phyloP scores from a whole-genome alignment of 2,113 vertebrate genomes.

The Agelaius phoeniceus region DNA sequence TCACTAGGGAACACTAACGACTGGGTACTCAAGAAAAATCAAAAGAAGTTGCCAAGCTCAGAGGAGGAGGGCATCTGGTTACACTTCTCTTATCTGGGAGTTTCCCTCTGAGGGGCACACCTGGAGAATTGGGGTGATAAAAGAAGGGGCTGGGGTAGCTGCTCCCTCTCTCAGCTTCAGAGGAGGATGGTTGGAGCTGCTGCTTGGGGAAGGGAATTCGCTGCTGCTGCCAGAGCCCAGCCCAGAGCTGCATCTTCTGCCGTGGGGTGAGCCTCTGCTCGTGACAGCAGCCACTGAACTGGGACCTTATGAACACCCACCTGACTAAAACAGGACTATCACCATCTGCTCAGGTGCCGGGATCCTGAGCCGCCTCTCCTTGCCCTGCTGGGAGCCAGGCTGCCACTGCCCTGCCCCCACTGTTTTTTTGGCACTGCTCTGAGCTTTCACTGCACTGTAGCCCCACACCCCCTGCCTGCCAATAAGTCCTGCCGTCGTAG shows the following conservation, averaged over 20 bases:
- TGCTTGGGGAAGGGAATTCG: not conserved
- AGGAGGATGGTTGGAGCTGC: not conserved
- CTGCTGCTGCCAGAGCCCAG: not conserved
- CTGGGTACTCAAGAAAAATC: not conserved
- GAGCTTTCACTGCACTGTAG: not conserved
- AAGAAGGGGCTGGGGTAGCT: not conserved
- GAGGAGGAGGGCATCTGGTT: not conserved
- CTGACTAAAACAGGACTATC: not conserved
- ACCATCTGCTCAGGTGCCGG: fast-evolving
- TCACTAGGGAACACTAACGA: too few relatives aligned
- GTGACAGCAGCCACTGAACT: not conserved
- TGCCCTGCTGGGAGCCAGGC: not conserved
- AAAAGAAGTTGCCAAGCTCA: not conserved
- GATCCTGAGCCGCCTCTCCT: not conserved
- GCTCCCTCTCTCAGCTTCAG: not conserved
- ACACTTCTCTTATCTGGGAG: too few relatives aligned
- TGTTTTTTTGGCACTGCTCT: not conserved
- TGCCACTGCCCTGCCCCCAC: not conserved
- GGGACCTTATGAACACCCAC: not conserved
- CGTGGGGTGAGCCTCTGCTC: not conserved
- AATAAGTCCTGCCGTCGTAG: not conserved
- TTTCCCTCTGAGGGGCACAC: not conserved
- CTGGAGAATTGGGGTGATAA: not conserved
- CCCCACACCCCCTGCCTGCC: fast-evolving
- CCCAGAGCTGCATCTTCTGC: not conserved